These are phyloP conservation scores for Eolophus roseicapilla DNA, from an alignment of 2,113 vertebrate species.

Conservation along the genomic window DNA sequence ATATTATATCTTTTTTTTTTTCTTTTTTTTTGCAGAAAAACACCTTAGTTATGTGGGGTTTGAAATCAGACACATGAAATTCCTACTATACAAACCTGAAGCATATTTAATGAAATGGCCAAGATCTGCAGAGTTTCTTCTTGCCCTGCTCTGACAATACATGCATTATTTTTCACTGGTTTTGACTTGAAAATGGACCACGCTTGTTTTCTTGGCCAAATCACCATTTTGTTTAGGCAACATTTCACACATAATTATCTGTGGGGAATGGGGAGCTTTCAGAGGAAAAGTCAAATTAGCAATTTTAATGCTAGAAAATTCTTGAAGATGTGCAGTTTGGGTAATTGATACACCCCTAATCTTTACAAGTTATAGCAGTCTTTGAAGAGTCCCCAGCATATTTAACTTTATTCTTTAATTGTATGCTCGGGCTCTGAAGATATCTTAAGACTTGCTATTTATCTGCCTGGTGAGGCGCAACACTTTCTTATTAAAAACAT, in stretches of 20 bases:
- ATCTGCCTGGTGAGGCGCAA: slow-evolving; percentile 82
- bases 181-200: background rate
- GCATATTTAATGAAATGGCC: background rate
- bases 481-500: slow-evolving; percentile 86
- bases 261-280: slow-evolving; percentile 34
- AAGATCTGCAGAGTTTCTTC: background rate
- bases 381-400: slow-evolving; percentile 67
- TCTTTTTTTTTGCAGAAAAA: background rate
- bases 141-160: background rate
- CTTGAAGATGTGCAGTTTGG: slow-evolving; percentile 28
- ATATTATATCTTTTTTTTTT: background rate
- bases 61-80: background rate
- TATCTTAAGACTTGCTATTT: slow-evolving; percentile 79
- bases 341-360: slow-evolving; percentile 38
- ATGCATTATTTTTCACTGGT: background rate
- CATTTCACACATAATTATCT: slow-evolving; percentile 60
- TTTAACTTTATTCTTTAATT: slow-evolving; percentile 71
- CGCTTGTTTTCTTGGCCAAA: background rate
- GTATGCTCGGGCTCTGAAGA: slow-evolving; percentile 68
- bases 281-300: slow-evolving; percentile 54
- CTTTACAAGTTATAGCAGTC: slow-evolving; percentile 57
- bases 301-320: slow-evolving; percentile 40
- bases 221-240: slow-evolving; percentile 25
- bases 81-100: background rate
- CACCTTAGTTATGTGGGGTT: background rate